These are phyloP conservation scores for Lysandra coridon DNA, from an alignment of 2,888 invertebrate species.

Conservation along the genomic window DNA sequence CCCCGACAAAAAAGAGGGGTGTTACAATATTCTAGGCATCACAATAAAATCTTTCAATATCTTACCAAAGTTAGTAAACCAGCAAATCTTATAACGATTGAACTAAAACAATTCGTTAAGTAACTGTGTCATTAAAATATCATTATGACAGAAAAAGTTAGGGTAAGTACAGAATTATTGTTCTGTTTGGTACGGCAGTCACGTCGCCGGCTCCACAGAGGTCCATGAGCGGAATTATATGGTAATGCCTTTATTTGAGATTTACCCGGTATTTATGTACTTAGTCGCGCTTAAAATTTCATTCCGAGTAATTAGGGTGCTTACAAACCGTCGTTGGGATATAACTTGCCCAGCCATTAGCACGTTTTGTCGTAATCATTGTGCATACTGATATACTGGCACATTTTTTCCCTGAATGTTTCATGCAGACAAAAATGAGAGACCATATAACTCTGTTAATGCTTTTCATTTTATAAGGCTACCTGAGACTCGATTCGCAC, in stretches of 20 bases:
- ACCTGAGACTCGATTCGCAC: too few species aligned
- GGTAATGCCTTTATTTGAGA: constrained; percentile 46
- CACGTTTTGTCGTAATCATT: background rate
- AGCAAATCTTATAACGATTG: background rate
- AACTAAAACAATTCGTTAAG: background rate
- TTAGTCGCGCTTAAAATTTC: background rate
- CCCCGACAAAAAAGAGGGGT: too few species aligned
- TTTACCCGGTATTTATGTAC: constrained; percentile 17
- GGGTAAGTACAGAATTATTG: constrained; percentile 6
- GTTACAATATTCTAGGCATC: background rate
- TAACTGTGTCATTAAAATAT: constrained; percentile 31
- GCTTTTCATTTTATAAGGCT: too few species aligned
- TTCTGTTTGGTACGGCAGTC: constrained; percentile 40
- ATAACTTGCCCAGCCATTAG: background rate
- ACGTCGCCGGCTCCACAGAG: constrained; percentile 37
- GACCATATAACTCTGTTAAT: too few species aligned
- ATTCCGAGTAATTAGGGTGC: background rate
- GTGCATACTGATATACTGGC: background rate
- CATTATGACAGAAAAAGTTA: constrained; percentile 22
- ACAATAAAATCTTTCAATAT: background rate
- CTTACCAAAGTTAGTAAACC: background rate
- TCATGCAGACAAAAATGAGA: too few species aligned
- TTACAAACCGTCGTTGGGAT: background rate
- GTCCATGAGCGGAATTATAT: constrained; percentile 45
- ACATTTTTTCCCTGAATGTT: too few species aligned